Evolutionary conservation across 2,888 invertebrate species (phyloP).

Genomic region (Noctua janthina): DNA sequence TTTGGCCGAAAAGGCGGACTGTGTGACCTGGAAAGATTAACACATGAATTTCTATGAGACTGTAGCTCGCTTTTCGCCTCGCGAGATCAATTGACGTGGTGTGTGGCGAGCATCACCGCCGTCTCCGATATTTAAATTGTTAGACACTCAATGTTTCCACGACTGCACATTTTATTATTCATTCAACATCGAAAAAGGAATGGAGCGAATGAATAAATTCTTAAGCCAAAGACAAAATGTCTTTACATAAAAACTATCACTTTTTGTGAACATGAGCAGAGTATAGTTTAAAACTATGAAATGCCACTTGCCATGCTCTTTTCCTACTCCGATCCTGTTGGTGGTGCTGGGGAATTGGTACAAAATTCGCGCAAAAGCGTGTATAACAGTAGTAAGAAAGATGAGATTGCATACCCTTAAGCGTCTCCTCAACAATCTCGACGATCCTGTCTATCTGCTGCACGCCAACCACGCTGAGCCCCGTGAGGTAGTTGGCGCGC

Average conservation of each 20-base stretch:
- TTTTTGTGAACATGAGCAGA: not conserved
- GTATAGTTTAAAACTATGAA: not conserved
- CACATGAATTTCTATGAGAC: not conserved
- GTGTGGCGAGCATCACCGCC: not conserved
- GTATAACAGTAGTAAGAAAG: not conserved
- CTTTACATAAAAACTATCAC: not conserved
- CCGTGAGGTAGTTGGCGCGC: constrained; percentile 92
- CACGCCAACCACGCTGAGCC: constrained; percentile 98
- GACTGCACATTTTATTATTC: not conserved
- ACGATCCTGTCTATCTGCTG: constrained; percentile 99
- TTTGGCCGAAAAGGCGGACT: constrained; percentile 94
- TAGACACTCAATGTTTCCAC: not conserved
- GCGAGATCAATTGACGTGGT: not conserved
- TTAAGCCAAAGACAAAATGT: not conserved
- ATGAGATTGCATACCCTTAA: constrained; percentile 89
- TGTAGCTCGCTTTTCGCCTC: not conserved
- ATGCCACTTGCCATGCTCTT: not conserved
- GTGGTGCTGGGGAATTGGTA: not conserved
- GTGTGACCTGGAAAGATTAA: constrained; percentile 90
- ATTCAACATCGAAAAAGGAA: not conserved
- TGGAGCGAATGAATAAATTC: not conserved
- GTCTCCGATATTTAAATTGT: not conserved
- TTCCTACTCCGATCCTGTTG: not conserved
- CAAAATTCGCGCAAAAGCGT: no score
- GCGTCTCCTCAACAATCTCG: constrained; percentile 99